A percentile compares a stretch with the other conserved stretches of the same genome.
These are phyloP conservation scores for Trialeurodes vaporariorum DNA, from an alignment of 1,140 invertebrate genomes.

Conservation along the genomic window DNA sequence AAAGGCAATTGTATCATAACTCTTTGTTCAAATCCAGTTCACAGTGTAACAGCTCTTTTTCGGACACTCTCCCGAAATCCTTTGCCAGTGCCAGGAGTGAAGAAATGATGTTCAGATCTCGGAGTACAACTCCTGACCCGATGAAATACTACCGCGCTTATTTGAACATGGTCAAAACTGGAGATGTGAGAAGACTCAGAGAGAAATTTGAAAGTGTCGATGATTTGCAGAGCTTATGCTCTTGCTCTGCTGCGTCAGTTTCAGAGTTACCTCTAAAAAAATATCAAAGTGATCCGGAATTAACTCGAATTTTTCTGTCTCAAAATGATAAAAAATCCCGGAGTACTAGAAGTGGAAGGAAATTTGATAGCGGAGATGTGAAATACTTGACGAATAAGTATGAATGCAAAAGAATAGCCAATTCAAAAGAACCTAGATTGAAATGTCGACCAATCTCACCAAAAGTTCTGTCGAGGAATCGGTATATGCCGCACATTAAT, in stretches of 20 bases:
- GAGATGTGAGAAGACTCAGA: constrained; percentile 58
- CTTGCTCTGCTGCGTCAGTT: not conserved
- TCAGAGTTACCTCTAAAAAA: constrained; percentile 37
- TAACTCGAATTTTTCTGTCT: constrained; percentile 43
- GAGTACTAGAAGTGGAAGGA: constrained; percentile 38
- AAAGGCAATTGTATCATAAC: constrained; percentile 36
- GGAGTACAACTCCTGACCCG: constrained; percentile 46
- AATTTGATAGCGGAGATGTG: constrained; percentile 49
- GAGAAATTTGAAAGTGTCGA: constrained; percentile 58
- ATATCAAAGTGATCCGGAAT: constrained; percentile 62
- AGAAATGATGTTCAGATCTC: constrained; percentile 21
- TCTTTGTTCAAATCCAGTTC: constrained; percentile 17
- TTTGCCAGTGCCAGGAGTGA: constrained; percentile 16
- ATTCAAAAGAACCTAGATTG: not conserved
- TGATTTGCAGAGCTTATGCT: constrained; percentile 27
- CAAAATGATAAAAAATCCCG: constrained; percentile 36
- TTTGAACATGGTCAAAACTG: constrained; percentile 52
- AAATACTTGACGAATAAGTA: constrained; percentile 46
- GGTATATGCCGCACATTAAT: constrained; percentile 76
- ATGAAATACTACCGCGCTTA: constrained; percentile 56
- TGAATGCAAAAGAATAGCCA: constrained; percentile 34
- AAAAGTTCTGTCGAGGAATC: constrained; percentile 49
- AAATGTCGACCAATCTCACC: constrained; percentile 40
- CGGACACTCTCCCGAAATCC: not conserved
- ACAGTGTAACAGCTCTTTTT: not conserved